Percentiles rank a stretch among this genome's conserved stretches.
Conservation (phyloP, 2,797 vertebrate genomes). For the Lemur catta region DNA sequence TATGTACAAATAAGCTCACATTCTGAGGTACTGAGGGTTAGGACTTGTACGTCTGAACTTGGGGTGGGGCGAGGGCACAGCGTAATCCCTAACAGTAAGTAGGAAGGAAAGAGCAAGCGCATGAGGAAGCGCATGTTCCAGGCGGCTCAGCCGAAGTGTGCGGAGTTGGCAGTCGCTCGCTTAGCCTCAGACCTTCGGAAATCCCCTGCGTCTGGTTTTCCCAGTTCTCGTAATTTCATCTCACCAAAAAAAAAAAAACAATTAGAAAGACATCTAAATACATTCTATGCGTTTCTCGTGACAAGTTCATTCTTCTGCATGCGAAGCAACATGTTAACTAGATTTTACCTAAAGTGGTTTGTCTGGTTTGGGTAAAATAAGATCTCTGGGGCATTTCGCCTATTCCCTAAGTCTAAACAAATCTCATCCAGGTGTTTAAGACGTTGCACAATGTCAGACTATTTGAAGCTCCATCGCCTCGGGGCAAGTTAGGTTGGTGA, state of each 20-base stretch:
- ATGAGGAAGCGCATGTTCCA: background rate
- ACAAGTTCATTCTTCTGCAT: conserved; percentile 11
- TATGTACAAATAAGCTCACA: background rate
- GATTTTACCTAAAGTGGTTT: background rate
- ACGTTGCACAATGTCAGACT: background rate
- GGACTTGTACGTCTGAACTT: background rate
- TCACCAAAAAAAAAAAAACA: conserved; percentile 20
- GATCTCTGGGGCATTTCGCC: background rate
- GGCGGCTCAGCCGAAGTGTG: background rate
- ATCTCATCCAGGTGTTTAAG: background rate
- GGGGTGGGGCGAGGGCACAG: background rate
- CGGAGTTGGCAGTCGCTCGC: background rate
- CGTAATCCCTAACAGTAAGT: background rate
- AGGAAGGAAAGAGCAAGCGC: background rate
- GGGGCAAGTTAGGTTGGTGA: background rate
- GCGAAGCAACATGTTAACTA: background rate
- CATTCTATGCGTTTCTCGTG: conserved; percentile 63
- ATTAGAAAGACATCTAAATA: conserved; percentile 55
- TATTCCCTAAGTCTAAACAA: background rate
- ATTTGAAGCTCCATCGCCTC: background rate
- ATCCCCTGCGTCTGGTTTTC: conserved; percentile 72
- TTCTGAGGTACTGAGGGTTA: background rate
- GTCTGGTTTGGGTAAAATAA: background rate
- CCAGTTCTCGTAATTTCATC: conserved; percentile 68
- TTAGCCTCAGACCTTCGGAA: conserved; percentile 65